Evolutionary conservation across 2,888 invertebrate genomes (phyloP).

Genomic region (Drosophila nr. fundita): DNA sequence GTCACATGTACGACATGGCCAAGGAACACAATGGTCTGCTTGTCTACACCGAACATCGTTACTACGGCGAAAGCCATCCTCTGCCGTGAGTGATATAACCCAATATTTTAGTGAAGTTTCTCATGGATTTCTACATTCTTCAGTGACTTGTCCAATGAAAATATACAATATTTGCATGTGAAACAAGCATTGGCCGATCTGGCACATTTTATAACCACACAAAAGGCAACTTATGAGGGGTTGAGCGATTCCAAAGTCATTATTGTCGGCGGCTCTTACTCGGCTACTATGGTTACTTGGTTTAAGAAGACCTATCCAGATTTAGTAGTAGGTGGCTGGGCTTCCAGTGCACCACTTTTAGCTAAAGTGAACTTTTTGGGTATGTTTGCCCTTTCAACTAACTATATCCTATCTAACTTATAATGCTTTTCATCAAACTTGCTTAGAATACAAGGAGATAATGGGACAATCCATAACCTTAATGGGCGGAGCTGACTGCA

Average conservation of each 20-base stretch:
- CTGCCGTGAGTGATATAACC: conserved; percentile 86
- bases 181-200: conserved; percentile 89
- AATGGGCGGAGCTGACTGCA: conserved; percentile 81
- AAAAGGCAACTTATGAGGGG: conserved; percentile 83
- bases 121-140: neutral
- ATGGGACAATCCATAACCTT: conserved; percentile 80
- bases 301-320: conserved; percentile 89
- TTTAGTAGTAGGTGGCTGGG: conserved; percentile 87
- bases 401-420: neutral
- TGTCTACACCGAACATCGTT: conserved; percentile 93
- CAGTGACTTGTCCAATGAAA: conserved; percentile 87
- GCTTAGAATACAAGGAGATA: conserved; percentile 83
- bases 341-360: conserved; percentile 89
- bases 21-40: conserved; percentile 87
- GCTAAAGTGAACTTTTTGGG: conserved; percentile 87
- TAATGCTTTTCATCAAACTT: fast-evolving
- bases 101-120: neutral
- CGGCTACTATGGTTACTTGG: conserved; percentile 89
- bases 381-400: conserved; percentile 38
- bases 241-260: conserved; percentile 85
- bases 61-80: conserved; percentile 91
- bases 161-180: conserved; percentile 87
- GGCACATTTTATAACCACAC: conserved; percentile 87
- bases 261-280: conserved; percentile 89
- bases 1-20: conserved; percentile 88